These are phyloP conservation scores for Hippocampus abdominalis DNA, from an alignment of 2,113 vertebrate species.

Conservation along the genomic window DNA sequence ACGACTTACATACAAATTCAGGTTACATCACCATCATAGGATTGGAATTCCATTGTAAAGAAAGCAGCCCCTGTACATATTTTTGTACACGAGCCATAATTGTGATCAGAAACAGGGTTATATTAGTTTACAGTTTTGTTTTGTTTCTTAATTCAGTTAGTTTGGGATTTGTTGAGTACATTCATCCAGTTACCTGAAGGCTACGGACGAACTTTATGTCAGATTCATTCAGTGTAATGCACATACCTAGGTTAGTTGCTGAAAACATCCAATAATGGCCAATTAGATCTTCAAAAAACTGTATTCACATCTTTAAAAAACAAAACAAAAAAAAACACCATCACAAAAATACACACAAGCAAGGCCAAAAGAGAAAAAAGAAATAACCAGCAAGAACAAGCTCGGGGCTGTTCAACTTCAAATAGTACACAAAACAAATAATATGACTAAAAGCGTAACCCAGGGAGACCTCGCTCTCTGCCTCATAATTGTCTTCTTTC, in stretches of 20 bases:
- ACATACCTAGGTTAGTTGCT: constrained; percentile 59
- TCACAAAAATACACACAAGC: constrained; percentile 46
- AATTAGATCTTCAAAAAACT: constrained; percentile 73
- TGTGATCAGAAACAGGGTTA: no score
- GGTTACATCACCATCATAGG: no score
- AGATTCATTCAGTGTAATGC: constrained; percentile 46
- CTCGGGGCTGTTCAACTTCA: constrained; percentile 75
- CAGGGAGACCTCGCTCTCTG: constrained; percentile 72
- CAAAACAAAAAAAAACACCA: constrained; percentile 23
- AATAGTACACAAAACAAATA: constrained; percentile 77
- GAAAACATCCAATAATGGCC: constrained; percentile 71
- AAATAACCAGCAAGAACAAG: constrained; percentile 48
- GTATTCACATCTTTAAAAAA: constrained; percentile 33
- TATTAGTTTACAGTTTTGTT: no score
- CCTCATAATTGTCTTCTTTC: constrained; percentile 77
- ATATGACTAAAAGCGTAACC: constrained; percentile 76
- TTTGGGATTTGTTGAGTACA: constrained; percentile 5
- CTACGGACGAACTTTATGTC: constrained; percentile 31
- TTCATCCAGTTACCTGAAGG: constrained; percentile 32
- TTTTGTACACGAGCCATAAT: no score
- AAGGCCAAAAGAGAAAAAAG: constrained; percentile 16
- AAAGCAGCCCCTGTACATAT: no score
- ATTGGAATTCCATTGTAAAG: no score
- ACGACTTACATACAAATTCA: no score
- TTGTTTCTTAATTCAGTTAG: neutral